Percentiles rank a stretch among this genome's conserved stretches.
Conservation (phyloP, 2,888 invertebrate genomes). For the Notodonta ziczac region DNA sequence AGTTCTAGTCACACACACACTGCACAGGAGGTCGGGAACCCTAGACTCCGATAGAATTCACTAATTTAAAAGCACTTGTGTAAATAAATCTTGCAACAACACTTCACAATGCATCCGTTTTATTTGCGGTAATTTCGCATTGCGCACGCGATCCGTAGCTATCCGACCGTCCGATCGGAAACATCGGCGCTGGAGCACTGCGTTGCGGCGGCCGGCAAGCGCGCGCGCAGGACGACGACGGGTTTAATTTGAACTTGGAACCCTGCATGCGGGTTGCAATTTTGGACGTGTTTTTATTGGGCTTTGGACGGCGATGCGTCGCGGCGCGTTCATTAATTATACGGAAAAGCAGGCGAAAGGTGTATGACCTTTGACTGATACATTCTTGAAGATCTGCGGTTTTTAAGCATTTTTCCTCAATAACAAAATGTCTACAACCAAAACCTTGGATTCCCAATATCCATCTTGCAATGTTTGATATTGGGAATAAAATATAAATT, state of each 20-base stretch:
- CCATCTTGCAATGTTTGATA: not conserved
- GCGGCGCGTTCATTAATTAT: slow-evolving; percentile 59
- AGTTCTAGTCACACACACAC: slow-evolving; percentile 39
- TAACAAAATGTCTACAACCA: too few relatives aligned
- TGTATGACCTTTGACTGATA: slow-evolving; percentile 55
- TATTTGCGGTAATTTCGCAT: slow-evolving; percentile 56
- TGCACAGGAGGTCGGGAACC: slow-evolving; percentile 21
- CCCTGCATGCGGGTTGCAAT: slow-evolving; percentile 63
- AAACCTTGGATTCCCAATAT: too few relatives aligned
- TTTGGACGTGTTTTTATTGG: slow-evolving; percentile 67
- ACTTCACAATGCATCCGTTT: slow-evolving; percentile 36
- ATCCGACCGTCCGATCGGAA: slow-evolving; percentile 70
- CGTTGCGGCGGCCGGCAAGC: slow-evolving; percentile 28
- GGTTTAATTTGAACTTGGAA: slow-evolving; percentile 73
- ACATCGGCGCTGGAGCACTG: slow-evolving; percentile 74
- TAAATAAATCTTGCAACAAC: slow-evolving; percentile 33
- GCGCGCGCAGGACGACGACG: slow-evolving; percentile 50
- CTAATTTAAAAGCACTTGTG: slow-evolving; percentile 39
- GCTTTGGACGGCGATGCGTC: slow-evolving; percentile 52
- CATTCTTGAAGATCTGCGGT: not conserved
- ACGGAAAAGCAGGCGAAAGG: slow-evolving; percentile 59
- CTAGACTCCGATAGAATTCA: slow-evolving; percentile 17
- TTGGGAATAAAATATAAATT: not conserved
- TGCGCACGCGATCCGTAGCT: slow-evolving; percentile 54
- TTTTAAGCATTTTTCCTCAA: not conserved